Conservation (phyloP, 2,113 vertebrate genomes). For the Mixornis gularis region DNA sequence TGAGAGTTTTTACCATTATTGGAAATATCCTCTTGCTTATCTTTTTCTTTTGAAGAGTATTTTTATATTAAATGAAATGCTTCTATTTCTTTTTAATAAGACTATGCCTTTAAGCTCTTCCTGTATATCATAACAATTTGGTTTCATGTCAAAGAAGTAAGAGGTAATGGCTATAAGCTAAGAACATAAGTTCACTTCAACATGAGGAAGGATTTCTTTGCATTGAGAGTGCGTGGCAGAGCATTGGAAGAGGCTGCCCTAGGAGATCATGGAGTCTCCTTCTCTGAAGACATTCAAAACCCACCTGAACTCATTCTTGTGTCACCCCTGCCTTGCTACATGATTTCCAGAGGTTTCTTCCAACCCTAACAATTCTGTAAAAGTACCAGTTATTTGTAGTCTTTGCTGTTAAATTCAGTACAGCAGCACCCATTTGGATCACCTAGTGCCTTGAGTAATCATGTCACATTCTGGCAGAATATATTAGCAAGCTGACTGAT, state of each 20-base stretch:
- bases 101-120: not conserved
- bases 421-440: not conserved
- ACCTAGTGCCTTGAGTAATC: not conserved
- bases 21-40: not conserved
- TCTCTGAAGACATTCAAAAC: not conserved
- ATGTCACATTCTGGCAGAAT: not conserved
- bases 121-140: not conserved
- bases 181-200: not conserved
- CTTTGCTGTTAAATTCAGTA: not conserved
- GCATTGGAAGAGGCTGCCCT: not conserved
- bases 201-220: not conserved
- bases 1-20: not conserved
- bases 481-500: not conserved
- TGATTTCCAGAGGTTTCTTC: not conserved
- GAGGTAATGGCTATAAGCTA: not conserved
- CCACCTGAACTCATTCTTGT: not conserved
- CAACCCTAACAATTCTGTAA: not conserved
- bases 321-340: not conserved
- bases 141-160: not conserved
- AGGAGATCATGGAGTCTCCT: not conserved
- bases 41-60: not conserved
- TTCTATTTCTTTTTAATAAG: not conserved
- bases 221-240: not conserved
- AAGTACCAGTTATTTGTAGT: not conserved
- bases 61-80: not conserved